Conservation (phyloP, 2,113 vertebrate species). For the Ophthalmolycus amberensis region DNA sequence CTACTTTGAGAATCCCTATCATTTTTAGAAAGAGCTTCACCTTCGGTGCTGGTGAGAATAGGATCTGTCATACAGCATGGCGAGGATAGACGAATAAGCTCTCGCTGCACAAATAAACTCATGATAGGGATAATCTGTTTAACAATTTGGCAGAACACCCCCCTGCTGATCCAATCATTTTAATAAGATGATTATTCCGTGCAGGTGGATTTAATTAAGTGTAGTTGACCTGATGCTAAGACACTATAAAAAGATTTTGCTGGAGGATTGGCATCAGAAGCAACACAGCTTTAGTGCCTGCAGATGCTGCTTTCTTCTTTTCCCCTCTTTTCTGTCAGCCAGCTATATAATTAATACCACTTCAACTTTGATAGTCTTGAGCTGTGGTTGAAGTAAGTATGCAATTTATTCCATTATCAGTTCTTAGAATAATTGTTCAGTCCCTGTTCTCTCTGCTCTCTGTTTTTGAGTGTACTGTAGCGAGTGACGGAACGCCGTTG, state of each 20-base stretch:
- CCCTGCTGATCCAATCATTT: slow-evolving; percentile 71
- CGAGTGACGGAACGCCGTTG: neutral
- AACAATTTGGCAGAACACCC: slow-evolving; percentile 60
- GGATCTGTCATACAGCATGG: slow-evolving; percentile 44
- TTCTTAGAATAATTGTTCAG: slow-evolving; percentile 27
- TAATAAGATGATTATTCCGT: slow-evolving; percentile 81
- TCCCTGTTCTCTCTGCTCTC: neutral
- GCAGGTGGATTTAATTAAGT: slow-evolving; percentile 78
- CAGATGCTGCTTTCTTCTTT: slow-evolving; percentile 37
- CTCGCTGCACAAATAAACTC: slow-evolving; percentile 78
- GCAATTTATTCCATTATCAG: slow-evolving; percentile 26
- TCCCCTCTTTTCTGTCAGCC: slow-evolving; percentile 21
- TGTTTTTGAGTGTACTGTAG: neutral
- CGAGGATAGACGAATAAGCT: slow-evolving; percentile 60
- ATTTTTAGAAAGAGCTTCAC: slow-evolving; percentile 24
- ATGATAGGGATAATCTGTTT: slow-evolving; percentile 77
- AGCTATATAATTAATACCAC: slow-evolving; percentile 40
- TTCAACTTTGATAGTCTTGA: slow-evolving; percentile 12
- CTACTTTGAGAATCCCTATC: slow-evolving; percentile 13
- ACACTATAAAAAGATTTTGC: slow-evolving; percentile 63
- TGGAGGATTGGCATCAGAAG: slow-evolving; percentile 44
- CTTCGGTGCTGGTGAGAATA: slow-evolving; percentile 44
- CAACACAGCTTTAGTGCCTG: slow-evolving; percentile 26
- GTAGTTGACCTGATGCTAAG: slow-evolving; percentile 74
- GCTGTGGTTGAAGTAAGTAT: neutral